Base-by-base conservation (phyloP, 2,797 vertebrate species). In the Pteronotus mesoamericanus region DNA sequence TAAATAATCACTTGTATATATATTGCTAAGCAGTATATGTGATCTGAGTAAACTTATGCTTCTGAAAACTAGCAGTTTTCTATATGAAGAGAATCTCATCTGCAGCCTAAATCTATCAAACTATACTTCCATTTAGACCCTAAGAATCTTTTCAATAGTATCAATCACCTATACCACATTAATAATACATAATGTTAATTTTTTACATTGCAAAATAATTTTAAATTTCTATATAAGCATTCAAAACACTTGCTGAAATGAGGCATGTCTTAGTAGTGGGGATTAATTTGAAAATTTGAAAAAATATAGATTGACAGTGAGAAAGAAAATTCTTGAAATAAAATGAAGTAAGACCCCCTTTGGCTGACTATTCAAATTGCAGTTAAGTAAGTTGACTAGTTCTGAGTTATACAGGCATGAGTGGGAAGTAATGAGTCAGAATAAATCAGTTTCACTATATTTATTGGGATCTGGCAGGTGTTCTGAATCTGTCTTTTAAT, bases 401-500 rank as follows among this genome's bases (percentile, higher is more conserved):
- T 89, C 57, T 89, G 14, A 51, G 39, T 37, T 92, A 29, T 22
- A 71, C 2, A 92, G 18, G 9, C n/a, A 21, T 88, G 2, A 75
- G 37, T 79, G 53, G 6, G 0, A 8, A n/a, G 39, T 4, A 91
- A 44, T 66, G 34, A 85, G 48, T 32, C 24, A 29, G 6, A 48
- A n/a, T 86, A 86, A 80, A 91, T 71, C 0, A 89, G 94, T 96
- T 94, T 96, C 9, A 16, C 15, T 69, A 7, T 89, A 71, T 92
- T 88, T 93, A 32, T 61, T 29, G 37, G 68, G 26, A 83, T 71
- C 15, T 72, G 55, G 39, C 5, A 91, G n/a, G 3, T 3, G 44
- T 66, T 93, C 16, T 19, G n/a, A 66, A 84, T 29, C 18, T 96
- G 0, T 46, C 26, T 46, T 97, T 97, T 88, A 37, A 94, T 92